These are phyloP conservation scores for Hypolimnas misippus DNA, from an alignment of 2,888 invertebrate species.

Conservation along the genomic window DNA sequence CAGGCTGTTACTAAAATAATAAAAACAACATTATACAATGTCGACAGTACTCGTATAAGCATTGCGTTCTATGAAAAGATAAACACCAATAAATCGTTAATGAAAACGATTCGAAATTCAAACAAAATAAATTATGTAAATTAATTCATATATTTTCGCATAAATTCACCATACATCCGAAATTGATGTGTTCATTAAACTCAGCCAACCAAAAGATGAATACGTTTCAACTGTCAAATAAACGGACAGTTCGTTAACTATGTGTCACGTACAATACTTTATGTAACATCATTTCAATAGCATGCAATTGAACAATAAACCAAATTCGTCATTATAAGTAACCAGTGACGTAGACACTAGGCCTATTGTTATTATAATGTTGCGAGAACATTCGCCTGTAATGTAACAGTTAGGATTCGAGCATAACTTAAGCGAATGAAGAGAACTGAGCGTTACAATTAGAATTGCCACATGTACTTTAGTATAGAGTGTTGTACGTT, in stretches of 20 bases:
- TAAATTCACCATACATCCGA: background rate
- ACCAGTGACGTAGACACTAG: background rate
- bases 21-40: no score
- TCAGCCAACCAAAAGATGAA: background rate
- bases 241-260: slow-evolving; percentile 5
- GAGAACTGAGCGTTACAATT: no score
- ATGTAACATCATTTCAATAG: slow-evolving; percentile 10
- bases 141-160: background rate
- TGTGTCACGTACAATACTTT: background rate
- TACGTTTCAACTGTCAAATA: slow-evolving; percentile 8
- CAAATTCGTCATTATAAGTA: slow-evolving; percentile 1
- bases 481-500: no score
- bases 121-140: background rate
- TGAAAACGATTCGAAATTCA: background rate
- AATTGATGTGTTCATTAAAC: background rate
- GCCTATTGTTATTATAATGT: no score
- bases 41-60: no score
- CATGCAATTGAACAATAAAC: background rate
- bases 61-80: no score
- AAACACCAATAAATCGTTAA: no score
- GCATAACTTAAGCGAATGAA: no score
- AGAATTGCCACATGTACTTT: no score
- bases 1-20: no score
- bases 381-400: no score
- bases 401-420: no score